Base-by-base conservation (phyloP, 2,797 vertebrate genomes). In the Sus cebifrons region DNA sequence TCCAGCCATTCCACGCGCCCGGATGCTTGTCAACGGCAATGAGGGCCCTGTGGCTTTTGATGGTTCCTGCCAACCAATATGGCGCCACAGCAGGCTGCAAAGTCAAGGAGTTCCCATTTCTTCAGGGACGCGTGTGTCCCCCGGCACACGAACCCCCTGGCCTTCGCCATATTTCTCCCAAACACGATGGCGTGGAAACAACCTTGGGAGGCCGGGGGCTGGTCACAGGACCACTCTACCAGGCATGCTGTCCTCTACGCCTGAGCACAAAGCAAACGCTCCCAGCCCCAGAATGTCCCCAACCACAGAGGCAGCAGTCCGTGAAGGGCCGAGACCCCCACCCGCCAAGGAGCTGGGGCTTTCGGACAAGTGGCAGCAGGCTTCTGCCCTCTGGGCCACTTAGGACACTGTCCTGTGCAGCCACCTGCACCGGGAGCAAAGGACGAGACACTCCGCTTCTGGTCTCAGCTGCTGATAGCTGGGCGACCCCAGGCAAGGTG, bases 231-330 rank as follows among this genome's bases (percentile, higher is more conserved):
- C 21, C 27, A 88, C 18, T 32, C 3, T 62, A 1, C 20, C 0
- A 0, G 68, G 74, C 40, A 56, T 86, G 44, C 87, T 56, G 71
- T 65, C 8, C 44, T 73, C n/a, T 23, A 8, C 58, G 29, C 60
- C 77, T 77, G 21, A 52, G 32, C 20, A 25, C 75, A 21, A 4
- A 83, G 68, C 62, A 58, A 71, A 36, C 0, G 25, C 83, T 95
- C 95, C 82, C 97, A 97, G 97, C 98, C 97, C 95, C 96, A 90
- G 96, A 96, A 97, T 85, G 98, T 96, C 97, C 97, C 98, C 98
- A 96, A 96, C 96, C 97, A 89, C 95, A 71, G 98, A 98, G 96
- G 95, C 96, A 97, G 98, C 98, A 92, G 96, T 97, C 97, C 96
- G 98, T 95, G 94, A 96, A 96, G 95, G 94, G 97, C 98, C 95